Base-by-base conservation (phyloP, 2,113 vertebrate genomes). In the Damaliscus lunatus region DNA sequence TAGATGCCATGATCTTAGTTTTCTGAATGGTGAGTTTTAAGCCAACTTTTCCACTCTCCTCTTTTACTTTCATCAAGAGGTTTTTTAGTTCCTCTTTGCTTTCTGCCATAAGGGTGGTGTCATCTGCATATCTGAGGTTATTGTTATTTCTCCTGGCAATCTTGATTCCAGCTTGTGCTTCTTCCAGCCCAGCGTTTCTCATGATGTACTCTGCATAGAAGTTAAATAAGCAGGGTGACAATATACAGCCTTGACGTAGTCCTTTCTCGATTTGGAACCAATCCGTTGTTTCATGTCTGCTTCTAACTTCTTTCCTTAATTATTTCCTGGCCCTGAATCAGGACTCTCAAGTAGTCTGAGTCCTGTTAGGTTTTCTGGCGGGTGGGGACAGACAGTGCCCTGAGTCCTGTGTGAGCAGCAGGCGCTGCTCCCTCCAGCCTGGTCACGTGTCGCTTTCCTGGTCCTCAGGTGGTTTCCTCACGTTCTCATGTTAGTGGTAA, bases 401-500 rank as follows among this genome's bases (percentile, higher is more conserved):
- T 5, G 4, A 29, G 53, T 40, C n/a, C 55, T 14, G 3, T 33
- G 33, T 21, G n/a, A n/a, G 29, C 81, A 15, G 31, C 1, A 19
- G 15, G 15, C 48, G 1, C 29, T 23, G 15, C 29, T 86, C 12
- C 48, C 31, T 12, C 67, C 29, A 21, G 10, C 36, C n/a, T 19
- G 3, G n/a, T 46, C 23, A 4, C 17, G 1, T 67, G 33, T 31
- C 11, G 14, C 94, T 87, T 59, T 48, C 33, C 74, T 2, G 0
- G 59, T 33, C 59, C 15, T 81, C 27, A 3, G n/a, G 14, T 17
- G 2, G 16, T 29, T 57, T 60, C n/a, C 71, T 82, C 60, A 14
- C 13, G 46, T 17, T 64, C 31, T 64, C 1, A 0, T 1, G 1
- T 33, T 60, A 25, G 21, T 12, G 7, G 36, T 64, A 25, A 19